Evolutionary conservation across 2,113 vertebrate species (phyloP).

Genomic region (Pristiophorus japonicus): DNA sequence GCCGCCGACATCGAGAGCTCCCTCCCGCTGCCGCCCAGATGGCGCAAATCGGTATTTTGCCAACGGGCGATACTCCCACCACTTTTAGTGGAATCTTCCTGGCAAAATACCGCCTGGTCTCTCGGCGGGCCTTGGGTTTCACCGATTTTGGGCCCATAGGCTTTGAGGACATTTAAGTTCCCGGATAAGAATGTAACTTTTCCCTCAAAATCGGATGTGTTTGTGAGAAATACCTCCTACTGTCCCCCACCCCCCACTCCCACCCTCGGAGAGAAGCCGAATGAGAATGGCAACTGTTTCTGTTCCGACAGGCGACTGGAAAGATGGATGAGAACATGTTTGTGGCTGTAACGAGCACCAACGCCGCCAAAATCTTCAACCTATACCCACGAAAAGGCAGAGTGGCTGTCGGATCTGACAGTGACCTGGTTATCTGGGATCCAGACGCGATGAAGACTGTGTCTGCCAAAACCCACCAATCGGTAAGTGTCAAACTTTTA

Average conservation of each 20-base stretch:
- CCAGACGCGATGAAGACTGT: slow-evolving; percentile 83
- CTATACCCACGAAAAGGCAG: slow-evolving; percentile 91
- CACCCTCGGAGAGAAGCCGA: not conserved
- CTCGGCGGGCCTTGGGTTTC: no score
- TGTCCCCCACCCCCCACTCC: not conserved
- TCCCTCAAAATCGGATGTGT: not conserved
- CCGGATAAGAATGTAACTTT: not conserved
- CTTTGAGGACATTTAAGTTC: not conserved
- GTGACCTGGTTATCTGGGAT: slow-evolving; percentile 94
- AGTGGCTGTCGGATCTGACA: slow-evolving; percentile 89
- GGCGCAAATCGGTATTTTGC: no score
- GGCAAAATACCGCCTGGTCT: no score
- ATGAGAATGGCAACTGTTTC: not conserved
- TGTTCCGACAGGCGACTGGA: slow-evolving; percentile 72
- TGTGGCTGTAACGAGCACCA: slow-evolving; percentile 94
- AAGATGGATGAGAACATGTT: slow-evolving; percentile 99
- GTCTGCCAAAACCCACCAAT: slow-evolving; percentile 90
- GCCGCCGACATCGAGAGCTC: no score
- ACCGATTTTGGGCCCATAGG: no score
- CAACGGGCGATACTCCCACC: no score
- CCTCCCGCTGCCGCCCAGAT: no score
- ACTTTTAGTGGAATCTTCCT: no score
- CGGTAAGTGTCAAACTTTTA: slow-evolving; percentile 57
- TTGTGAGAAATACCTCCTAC: not conserved
- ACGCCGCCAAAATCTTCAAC: slow-evolving; percentile 96